Conservation (phyloP, 2,797 vertebrate species). For the Crenichthys baileyi region DNA sequence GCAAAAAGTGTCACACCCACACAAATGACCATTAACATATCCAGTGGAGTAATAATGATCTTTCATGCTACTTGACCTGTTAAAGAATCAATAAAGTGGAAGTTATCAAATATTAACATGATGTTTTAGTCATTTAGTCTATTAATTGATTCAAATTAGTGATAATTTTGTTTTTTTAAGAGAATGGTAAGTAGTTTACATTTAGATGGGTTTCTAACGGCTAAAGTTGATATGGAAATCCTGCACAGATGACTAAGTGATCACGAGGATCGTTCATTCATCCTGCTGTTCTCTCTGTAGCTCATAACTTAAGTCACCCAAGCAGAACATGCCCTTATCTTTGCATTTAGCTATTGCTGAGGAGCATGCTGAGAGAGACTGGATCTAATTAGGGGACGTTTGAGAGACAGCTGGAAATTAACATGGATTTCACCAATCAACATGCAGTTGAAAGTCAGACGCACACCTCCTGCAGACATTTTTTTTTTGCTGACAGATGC, state of each 20-base stretch:
- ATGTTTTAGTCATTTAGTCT: conserved; percentile 4
- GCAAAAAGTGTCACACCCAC: conserved; percentile 30
- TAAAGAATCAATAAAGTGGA: background rate
- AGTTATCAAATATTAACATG: background rate
- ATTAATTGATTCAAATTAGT: conserved; percentile 25
- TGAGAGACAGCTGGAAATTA: conserved; percentile 64
- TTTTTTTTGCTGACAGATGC: conserved; percentile 65
- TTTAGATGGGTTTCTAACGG: conserved; percentile 40
- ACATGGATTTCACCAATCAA: conserved; percentile 46
- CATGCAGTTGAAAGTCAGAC: conserved; percentile 48
- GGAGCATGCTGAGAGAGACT: conserved; percentile 61
- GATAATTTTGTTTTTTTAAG: conserved; percentile 13
- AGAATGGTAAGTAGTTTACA: conserved; percentile 21
- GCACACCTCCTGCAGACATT: conserved; percentile 47
- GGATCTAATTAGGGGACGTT: conserved; percentile 73
- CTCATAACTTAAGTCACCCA: conserved; percentile 58
- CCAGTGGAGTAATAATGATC: background rate
- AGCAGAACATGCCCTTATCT: conserved; percentile 74
- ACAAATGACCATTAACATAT: conserved; percentile 10
- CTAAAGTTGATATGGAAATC: conserved; percentile 48
- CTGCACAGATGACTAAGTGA: conserved; percentile 43
- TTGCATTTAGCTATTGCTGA: conserved; percentile 60
- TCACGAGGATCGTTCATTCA: conserved; percentile 25
- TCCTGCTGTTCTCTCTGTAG: conserved; percentile 30
- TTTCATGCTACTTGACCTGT: background rate